phyloP scores from a whole-genome alignment of 2,113 vertebrate species.

The Nansenia antarctica region DNA sequence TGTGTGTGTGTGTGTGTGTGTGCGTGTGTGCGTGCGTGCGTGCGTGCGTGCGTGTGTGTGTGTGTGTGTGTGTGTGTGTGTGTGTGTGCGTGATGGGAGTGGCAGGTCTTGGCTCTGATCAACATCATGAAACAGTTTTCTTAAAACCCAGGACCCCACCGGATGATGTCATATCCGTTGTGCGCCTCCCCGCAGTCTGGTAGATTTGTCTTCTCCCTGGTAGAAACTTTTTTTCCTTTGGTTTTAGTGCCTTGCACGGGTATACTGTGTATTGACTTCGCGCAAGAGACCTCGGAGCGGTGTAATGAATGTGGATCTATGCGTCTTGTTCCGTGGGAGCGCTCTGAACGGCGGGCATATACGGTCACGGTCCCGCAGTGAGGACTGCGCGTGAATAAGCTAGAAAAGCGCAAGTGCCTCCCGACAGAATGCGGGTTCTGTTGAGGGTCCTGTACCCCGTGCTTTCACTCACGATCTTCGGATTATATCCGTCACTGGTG shows the following conservation, averaged over 20 bases:
- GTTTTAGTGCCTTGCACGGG: background rate
- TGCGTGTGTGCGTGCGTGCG: background rate
- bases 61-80: background rate
- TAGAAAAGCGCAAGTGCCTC: slow-evolving; percentile 69
- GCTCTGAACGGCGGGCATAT: slow-evolving; percentile 34
- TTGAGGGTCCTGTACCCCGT: slow-evolving; percentile 78
- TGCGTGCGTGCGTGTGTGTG: slow-evolving; percentile 2
- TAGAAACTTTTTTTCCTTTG: slow-evolving; percentile 63
- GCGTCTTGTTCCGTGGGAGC: slow-evolving; percentile 44
- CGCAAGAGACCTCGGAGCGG: slow-evolving; percentile 37
- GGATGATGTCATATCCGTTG: slow-evolving; percentile 81
- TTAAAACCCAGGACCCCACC: slow-evolving; percentile 32
- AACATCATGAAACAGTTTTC: slow-evolving; percentile 40
- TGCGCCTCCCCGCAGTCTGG: slow-evolving; percentile 41
- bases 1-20: too few species aligned
- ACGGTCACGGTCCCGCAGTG: slow-evolving; percentile 31
- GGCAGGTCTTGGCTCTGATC: slow-evolving; percentile 8
- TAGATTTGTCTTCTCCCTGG: slow-evolving; percentile 22
- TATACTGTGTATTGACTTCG: slow-evolving; percentile 40
- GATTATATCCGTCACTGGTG: slow-evolving; percentile 90
- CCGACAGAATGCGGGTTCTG: slow-evolving; percentile 85
- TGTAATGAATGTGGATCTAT: slow-evolving; percentile 49
- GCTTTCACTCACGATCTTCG: slow-evolving; percentile 82
- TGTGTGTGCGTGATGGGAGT: slow-evolving; percentile 1
- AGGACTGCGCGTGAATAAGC: slow-evolving; percentile 53